Base-by-base conservation (phyloP, 2,113 vertebrate species). In the Callospermophilus lateralis region DNA sequence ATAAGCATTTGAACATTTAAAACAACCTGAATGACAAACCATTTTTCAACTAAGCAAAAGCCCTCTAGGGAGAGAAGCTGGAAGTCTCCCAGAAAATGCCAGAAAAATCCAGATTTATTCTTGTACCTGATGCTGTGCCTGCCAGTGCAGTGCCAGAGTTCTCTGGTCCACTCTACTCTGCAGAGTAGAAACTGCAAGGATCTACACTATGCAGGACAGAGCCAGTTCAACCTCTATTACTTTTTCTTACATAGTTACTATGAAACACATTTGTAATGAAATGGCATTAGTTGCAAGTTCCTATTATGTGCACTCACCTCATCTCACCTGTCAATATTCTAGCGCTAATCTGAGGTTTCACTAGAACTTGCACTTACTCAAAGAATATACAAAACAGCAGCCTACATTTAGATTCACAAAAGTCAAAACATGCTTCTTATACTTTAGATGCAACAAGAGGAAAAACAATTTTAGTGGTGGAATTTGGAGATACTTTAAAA, bases 151-250 rank as follows among this genome's bases (percentile, higher is more conserved):
- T 96, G 84, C 77, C 94, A 34, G 55, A 92, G 89, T 68, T 68
- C 88, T 78, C 26, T 48, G 90, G 80, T 53, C 70, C 93, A 34
- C 78, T 6, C 89, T 1, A 8, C 67, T 53, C 95, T 94, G 78
- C 88, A 97, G 90, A 95, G 98, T 87, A 73, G 94, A 28, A 53
- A 70, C 97, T 74, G 88, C 87, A 95, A 72, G 96, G 97, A 89
- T 1, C 2, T 32, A 74, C 86, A 86, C 72, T 92, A 93, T n/a
- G n/a, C n/a, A n/a, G n/a, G 37, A 74, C 79, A 90, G 67, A 84
- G 37, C 30, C 98, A 95, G 91, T 77, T 51, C 28, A 73, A 55
- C 15, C 74, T 65, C 37, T 84, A 89, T 95, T 89, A 85, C 55
- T 73, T 0, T 0, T 84, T 77, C 94, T 42, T 34, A 63, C 8